phyloP scores from a whole-genome alignment of 92 coral and sea anemone species.

The Zoanthus sansibaricus region DNA sequence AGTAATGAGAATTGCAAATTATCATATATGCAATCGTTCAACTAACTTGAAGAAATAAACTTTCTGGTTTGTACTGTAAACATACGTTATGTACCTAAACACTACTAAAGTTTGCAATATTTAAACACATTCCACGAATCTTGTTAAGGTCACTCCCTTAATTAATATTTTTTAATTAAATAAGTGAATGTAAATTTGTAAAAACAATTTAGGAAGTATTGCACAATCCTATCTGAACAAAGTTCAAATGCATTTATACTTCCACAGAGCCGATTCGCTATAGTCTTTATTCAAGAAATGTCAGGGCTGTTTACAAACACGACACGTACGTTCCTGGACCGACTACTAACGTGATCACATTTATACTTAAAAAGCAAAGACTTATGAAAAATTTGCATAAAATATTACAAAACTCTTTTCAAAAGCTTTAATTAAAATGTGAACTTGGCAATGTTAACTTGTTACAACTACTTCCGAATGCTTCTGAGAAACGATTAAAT shows the following conservation, averaged over 20 bases:
- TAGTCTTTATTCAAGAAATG: neutral
- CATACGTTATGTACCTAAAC: neutral
- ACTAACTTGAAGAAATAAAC: neutral
- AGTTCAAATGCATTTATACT: neutral
- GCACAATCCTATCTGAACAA: neutral
- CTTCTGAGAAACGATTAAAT: neutral
- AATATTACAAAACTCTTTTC: neutral
- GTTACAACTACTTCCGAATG: neutral
- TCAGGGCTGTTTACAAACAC: neutral
- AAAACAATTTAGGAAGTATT: neutral
- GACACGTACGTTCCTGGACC: neutral
- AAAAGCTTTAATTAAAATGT: neutral
- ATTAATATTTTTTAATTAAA: neutral
- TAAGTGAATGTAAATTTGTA: neutral
- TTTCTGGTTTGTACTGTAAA: neutral
- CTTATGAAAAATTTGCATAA: neutral
- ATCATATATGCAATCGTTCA: neutral
- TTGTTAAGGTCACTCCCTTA: neutral
- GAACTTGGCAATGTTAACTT: neutral
- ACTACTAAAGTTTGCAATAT: neutral
- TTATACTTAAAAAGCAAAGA: neutral
- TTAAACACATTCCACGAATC: neutral
- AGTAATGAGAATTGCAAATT: conserved; percentile 2
- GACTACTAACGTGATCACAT: too few relatives aligned
- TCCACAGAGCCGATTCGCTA: neutral